Conservation (phyloP, 2,888 invertebrate species). For the Papilio gigon region DNA sequence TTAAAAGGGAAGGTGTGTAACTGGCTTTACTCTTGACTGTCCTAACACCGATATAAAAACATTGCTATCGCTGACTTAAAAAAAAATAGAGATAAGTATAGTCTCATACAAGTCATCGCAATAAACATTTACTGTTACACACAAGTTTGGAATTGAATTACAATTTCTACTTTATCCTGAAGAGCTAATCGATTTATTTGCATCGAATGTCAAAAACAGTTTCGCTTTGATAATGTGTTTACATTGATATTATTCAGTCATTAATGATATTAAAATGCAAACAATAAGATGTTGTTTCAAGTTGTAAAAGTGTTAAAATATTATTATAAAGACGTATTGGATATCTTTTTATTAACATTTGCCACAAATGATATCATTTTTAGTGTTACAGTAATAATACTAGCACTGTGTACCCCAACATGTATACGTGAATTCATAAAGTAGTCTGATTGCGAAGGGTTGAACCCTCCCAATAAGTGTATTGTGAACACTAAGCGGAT, state of each 20-base stretch:
- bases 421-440: constrained; percentile 3
- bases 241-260: neutral
- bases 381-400: neutral
- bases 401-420: neutral
- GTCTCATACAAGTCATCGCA: no score
- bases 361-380: neutral
- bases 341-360: neutral
- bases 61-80: neutral
- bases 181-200: neutral
- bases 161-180: neutral
- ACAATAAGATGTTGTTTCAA: neutral
- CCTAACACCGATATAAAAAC: neutral
- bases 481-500: constrained; percentile 33
- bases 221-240: neutral
- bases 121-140: no score
- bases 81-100: neutral
- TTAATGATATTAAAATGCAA: neutral
- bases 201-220: neutral
- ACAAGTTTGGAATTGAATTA: neutral
- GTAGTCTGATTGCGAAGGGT: constrained; percentile 35
- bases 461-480: constrained; percentile 34
- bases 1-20: no score
- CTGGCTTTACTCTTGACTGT: neutral
- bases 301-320: neutral
- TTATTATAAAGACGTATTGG: neutral